phyloP scores from a whole-genome alignment of 2,888 invertebrate species.

The Podotricha telesiphe region DNA sequence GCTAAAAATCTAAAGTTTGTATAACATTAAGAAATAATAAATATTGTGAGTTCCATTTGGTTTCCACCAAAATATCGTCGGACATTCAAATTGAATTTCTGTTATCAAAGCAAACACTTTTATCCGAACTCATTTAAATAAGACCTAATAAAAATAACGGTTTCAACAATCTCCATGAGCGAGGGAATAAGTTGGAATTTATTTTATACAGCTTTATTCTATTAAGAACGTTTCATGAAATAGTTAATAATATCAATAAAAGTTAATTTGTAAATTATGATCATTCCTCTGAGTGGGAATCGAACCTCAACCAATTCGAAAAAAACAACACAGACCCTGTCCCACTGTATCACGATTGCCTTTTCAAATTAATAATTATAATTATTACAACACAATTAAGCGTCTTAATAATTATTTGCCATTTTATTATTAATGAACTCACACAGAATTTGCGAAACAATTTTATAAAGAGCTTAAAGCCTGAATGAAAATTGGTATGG shows the following conservation, averaged over 20 bases:
- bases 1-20: not conserved
- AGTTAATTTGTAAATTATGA: too few species aligned
- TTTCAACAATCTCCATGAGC: not conserved
- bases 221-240: not conserved
- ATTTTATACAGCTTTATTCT: not conserved
- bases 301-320: too few species aligned
- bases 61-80: constrained; percentile 9
- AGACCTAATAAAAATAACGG: constrained; percentile 24
- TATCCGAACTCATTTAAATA: constrained; percentile 15
- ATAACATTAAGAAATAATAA: constrained; percentile 4
- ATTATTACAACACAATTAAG: not conserved
- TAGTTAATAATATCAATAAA: not conserved
- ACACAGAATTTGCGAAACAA: not conserved
- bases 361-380: not conserved
- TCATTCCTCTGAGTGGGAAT: too few species aligned
- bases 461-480: constrained; percentile 7
- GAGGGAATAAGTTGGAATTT: not conserved
- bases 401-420: not conserved
- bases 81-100: constrained; percentile 7
- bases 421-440: constrained; percentile 13
- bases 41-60: not conserved
- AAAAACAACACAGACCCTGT: too few species aligned
- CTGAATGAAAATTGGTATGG: not conserved
- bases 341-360: too few species aligned
- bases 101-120: constrained; percentile 9